Conservation (phyloP, 2,113 vertebrate genomes). For the Nycticryphes semicollaris region DNA sequence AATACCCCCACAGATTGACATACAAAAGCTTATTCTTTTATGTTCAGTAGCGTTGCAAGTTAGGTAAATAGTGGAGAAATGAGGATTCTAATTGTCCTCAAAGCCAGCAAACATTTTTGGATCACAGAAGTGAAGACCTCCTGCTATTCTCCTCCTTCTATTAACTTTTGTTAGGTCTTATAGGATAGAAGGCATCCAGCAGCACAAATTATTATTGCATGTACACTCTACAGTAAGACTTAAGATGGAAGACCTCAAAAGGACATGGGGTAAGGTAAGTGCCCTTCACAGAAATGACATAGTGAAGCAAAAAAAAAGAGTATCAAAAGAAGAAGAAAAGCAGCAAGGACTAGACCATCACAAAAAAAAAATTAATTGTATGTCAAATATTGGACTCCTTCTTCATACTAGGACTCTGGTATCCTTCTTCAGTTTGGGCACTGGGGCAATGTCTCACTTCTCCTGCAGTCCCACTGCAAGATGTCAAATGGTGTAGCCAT, state of each 20-base stretch:
- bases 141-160: background rate
- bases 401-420: background rate
- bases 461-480: background rate
- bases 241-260: background rate
- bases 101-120: background rate
- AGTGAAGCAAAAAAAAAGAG: conserved; percentile 9
- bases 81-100: background rate
- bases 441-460: background rate
- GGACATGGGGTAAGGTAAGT: background rate
- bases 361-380: background rate
- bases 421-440: background rate
- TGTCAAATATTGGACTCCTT: background rate
- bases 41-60: accelerated
- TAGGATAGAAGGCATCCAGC: background rate
- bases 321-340: conserved; percentile 22
- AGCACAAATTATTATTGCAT: background rate
- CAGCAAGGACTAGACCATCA: background rate
- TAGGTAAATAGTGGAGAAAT: background rate
- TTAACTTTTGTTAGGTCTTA: background rate
- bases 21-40: background rate
- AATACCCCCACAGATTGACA: background rate
- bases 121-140: background rate
- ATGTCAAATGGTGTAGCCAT: background rate
- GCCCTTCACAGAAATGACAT: background rate
- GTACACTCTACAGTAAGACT: background rate